A percentile compares a stretch with the other conserved stretches of the same genome.
Evolutionary conservation across 2,888 invertebrate genomes (phyloP).

Genomic region (Dryocosmus kuriphilus): DNA sequence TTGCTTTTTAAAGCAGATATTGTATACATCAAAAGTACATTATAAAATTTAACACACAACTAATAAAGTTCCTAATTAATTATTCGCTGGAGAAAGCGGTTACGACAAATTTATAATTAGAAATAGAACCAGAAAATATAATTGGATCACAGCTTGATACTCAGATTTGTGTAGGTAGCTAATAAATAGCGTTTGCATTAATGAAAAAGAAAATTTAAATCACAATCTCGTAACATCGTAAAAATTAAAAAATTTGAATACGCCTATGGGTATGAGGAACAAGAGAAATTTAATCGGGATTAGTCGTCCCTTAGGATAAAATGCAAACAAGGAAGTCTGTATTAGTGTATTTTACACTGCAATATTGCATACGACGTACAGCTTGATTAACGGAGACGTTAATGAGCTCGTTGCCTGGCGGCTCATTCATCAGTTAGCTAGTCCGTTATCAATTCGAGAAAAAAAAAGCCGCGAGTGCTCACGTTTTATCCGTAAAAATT

Average conservation of each 20-base stretch:
- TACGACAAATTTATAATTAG: not conserved
- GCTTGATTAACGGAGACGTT: slow-evolving; percentile 67
- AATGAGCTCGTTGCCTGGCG: slow-evolving; percentile 59
- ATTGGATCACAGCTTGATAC: not conserved
- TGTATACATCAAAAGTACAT: not conserved
- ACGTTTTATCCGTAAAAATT: slow-evolving; percentile 13
- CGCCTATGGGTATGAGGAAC: slow-evolving; percentile 1
- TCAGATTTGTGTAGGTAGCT: not conserved
- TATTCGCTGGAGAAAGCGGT: not conserved
- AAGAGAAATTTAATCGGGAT: slow-evolving; percentile 12
- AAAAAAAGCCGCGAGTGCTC: slow-evolving; percentile 16
- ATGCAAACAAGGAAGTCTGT: not conserved
- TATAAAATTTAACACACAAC: not conserved
- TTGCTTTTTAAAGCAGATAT: not conserved
- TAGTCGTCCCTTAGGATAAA: slow-evolving; percentile 14
- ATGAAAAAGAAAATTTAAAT: not conserved
- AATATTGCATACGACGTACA: slow-evolving; percentile 44
- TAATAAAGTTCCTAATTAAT: not conserved
- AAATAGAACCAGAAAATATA: not conserved
- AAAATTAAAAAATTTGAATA: not conserved
- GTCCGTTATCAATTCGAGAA: slow-evolving; percentile 62
- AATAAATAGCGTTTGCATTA: not conserved
- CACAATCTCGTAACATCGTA: not conserved
- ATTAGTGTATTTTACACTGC: not conserved
- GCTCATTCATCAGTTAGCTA: slow-evolving; percentile 54